A percentile compares a stretch with the other conserved stretches of the same genome.
These are phyloP conservation scores for Eclectus roratus DNA, from an alignment of 2,113 vertebrate species.

Conservation along the genomic window DNA sequence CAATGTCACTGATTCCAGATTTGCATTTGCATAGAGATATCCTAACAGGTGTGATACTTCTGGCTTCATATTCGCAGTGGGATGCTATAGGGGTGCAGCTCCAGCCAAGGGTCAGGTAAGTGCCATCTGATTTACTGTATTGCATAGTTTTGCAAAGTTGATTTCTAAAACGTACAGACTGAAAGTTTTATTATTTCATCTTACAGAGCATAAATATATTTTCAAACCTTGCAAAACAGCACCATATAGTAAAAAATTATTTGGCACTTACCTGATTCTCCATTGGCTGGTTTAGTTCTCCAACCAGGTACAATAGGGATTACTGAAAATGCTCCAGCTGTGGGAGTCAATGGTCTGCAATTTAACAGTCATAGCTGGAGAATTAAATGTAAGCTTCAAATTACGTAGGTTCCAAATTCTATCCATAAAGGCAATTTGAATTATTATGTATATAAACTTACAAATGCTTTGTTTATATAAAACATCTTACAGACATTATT, in stretches of 20 bases:
- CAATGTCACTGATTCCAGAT: slow-evolving; percentile 56
- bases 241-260: slow-evolving; percentile 60
- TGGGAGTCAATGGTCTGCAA: not conserved
- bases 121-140: slow-evolving; percentile 64
- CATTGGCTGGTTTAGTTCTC: slow-evolving; percentile 10
- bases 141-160: slow-evolving; percentile 67
- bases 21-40: slow-evolving; percentile 59
- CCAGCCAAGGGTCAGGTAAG: slow-evolving; percentile 57
- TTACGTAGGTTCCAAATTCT: not conserved
- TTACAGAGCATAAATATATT: not conserved
- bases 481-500: not conserved
- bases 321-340: not conserved
- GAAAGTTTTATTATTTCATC: not conserved
- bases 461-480: not conserved
- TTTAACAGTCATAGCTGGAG: not conserved
- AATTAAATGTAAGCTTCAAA: not conserved
- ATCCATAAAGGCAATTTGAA: not conserved
- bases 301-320: not conserved
- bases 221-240: slow-evolving; percentile 69
- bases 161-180: slow-evolving; percentile 7
- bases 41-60: slow-evolving; percentile 46
- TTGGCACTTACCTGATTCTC: slow-evolving; percentile 59
- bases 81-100: slow-evolving; percentile 41
- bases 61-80: slow-evolving; percentile 36
- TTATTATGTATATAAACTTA: slow-evolving; percentile 1